Conservation (phyloP, 2,888 invertebrate species). For the Iselma pallidipennis region DNA sequence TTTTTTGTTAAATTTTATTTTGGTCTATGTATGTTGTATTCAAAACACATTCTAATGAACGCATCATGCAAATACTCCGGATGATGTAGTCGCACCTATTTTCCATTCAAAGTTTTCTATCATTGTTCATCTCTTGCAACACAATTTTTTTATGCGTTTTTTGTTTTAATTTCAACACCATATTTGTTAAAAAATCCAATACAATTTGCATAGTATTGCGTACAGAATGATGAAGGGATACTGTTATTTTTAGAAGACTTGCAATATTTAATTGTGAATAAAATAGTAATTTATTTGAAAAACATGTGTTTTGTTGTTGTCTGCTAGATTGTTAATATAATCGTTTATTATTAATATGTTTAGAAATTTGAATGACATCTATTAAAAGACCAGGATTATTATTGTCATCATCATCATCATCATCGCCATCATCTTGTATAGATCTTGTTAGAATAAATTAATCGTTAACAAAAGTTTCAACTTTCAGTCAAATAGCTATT, state of each 20-base stretch:
- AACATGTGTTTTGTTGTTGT: neutral
- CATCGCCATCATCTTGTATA: too few species aligned
- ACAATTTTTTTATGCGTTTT: too few species aligned
- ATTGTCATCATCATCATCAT: too few species aligned
- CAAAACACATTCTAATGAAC: neutral
- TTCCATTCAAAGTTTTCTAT: neutral
- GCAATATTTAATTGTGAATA: neutral
- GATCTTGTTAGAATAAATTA: neutral
- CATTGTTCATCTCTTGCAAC: neutral
- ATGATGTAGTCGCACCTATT: neutral
- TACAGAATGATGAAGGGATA: too few species aligned
- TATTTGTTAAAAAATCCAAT: too few species aligned
- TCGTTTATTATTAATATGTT: too few species aligned
- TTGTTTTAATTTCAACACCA: too few species aligned
- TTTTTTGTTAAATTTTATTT: neutral
- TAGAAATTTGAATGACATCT: too few species aligned
- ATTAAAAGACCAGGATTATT: too few species aligned
- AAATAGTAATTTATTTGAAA: neutral
- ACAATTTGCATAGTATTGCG: too few species aligned
- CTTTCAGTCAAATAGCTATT: neutral
- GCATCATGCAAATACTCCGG: neutral
- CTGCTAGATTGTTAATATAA: neutral
- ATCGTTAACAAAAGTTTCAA: neutral
- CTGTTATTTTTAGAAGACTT: too few species aligned
- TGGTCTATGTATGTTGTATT: neutral